Conservation (phyloP, 2,113 vertebrate genomes). For the Thinocorus orbignyianus region DNA sequence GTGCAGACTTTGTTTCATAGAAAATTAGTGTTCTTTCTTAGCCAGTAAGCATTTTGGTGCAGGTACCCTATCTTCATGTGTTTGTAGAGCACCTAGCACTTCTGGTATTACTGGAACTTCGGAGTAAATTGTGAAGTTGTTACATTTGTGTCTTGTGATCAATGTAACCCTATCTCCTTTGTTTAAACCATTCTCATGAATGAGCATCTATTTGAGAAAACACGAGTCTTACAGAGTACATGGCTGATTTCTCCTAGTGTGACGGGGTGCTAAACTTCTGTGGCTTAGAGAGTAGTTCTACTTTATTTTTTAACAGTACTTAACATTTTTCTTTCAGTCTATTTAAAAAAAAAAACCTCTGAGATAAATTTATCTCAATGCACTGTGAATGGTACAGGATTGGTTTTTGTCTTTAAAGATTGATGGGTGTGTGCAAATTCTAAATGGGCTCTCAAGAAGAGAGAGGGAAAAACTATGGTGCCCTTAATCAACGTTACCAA, state of each 20-base stretch:
- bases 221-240: background rate
- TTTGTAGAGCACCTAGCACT: background rate
- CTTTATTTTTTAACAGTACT: background rate
- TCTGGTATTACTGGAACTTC: background rate
- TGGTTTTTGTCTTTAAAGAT: background rate
- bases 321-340: background rate
- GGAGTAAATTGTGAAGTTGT: constrained; percentile 38
- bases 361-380: background rate
- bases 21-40: background rate
- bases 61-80: background rate
- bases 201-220: constrained; percentile 34
- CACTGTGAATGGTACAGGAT: background rate
- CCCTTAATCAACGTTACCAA: background rate
- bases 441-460: background rate
- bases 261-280: background rate
- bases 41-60: background rate
- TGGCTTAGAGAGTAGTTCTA: background rate
- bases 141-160: constrained; percentile 34
- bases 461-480: background rate
- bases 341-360: background rate
- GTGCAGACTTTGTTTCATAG: background rate
- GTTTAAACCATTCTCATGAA: constrained; percentile 2
- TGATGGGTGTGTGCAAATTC: background rate
- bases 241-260: background rate
- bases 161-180: constrained; percentile 39